These are phyloP conservation scores for Montipora cactus DNA, from an alignment of 64 coral and sea anemone species.

Conservation along the genomic window DNA sequence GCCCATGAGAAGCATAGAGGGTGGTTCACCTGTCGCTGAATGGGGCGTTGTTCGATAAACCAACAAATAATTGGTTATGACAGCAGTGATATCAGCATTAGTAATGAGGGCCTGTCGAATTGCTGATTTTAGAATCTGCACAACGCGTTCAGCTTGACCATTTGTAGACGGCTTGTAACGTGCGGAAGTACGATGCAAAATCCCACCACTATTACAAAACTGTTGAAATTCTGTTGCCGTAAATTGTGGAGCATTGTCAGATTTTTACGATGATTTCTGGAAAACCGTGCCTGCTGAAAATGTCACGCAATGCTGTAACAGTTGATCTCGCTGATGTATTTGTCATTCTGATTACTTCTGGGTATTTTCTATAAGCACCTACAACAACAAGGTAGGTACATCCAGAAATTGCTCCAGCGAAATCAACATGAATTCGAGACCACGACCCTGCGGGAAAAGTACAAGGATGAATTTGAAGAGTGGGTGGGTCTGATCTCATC, in stretches of 20 bases:
- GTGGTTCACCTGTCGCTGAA: too few species aligned
- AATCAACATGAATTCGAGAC: conserved; percentile 60
- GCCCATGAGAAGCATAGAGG: too few species aligned
- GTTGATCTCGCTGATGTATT: conserved; percentile 50
- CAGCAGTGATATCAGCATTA: too few species aligned
- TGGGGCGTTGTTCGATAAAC: too few species aligned
- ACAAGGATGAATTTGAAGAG: conserved; percentile 24
- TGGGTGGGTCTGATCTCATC: conserved; percentile 7
- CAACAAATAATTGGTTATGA: too few species aligned
- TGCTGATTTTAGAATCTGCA: too few species aligned
- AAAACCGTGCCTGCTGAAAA: not conserved
- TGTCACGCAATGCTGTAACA: conserved; percentile 50
- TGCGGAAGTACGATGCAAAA: too few species aligned
- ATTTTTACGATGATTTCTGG: conserved; percentile 49
- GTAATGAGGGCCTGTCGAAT: too few species aligned
- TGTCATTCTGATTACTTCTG: conserved; percentile 62
- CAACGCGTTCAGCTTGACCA: too few species aligned
- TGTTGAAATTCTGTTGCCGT: too few species aligned
- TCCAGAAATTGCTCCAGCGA: conserved; percentile 38
- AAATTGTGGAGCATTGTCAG: not conserved
- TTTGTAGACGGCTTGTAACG: too few species aligned
- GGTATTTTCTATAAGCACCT: conserved; percentile 9
- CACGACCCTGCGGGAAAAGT: conserved; percentile 20
- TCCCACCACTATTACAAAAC: too few species aligned
- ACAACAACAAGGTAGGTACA: conserved; percentile 16